A percentile compares a stretch with the other conserved stretches of the same genome.
These are phyloP conservation scores for Argyrosomus regius DNA, from an alignment of 2,797 vertebrate species.

Conservation along the genomic window DNA sequence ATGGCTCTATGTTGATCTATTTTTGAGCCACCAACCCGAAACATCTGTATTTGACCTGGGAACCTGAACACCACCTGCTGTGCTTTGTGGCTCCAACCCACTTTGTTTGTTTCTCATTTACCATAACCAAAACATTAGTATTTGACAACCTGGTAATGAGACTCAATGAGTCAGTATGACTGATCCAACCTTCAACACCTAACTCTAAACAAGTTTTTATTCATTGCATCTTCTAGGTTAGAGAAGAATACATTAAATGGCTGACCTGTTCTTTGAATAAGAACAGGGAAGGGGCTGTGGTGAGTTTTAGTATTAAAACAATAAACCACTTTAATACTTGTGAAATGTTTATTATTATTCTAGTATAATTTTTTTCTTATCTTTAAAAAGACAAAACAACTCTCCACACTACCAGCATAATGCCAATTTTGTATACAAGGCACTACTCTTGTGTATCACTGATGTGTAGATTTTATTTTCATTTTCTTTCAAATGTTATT, in stretches of 20 bases:
- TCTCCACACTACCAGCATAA: no score
- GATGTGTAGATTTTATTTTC: background rate
- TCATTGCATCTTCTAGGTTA: conserved; percentile 24
- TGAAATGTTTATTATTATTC: background rate
- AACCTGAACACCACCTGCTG: no score
- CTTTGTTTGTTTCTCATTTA: background rate
- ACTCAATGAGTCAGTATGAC: no score
- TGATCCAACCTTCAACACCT: no score
- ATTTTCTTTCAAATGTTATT: background rate
- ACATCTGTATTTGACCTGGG: no score
- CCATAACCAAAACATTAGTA: background rate
- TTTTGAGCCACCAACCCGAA: no score
- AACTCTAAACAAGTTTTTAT: background rate
- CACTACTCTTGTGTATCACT: background rate
- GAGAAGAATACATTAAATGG: conserved; percentile 49
- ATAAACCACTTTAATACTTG: background rate
- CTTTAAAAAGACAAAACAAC: no score
- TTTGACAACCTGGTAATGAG: no score
- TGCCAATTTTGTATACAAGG: no score
- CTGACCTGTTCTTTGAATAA: conserved; percentile 38
- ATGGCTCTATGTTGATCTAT: no score
- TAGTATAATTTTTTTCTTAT: no score
- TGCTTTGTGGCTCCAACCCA: no score
- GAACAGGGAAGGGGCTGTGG: conserved; percentile 11
- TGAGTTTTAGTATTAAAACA: background rate